Conservation (phyloP, 2,113 vertebrate species). For the Ochotona curzoniae region DNA sequence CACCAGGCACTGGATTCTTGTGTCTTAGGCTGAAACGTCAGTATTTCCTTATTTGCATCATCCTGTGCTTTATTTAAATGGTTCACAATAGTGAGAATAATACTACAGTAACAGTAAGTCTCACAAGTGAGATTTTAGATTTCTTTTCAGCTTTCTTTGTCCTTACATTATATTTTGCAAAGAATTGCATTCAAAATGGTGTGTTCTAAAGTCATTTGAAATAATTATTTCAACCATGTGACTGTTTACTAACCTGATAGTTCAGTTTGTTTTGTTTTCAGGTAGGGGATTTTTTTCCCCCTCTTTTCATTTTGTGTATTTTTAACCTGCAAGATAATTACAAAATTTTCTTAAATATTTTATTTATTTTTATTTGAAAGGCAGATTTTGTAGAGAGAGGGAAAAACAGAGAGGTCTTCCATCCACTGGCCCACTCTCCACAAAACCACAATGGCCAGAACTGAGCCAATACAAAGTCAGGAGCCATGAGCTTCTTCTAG, state of each 20-base stretch:
- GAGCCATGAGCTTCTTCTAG: too few species aligned
- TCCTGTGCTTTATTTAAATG: neutral
- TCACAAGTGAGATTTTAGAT: neutral
- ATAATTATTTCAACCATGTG: neutral
- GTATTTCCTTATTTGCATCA: slow-evolving; percentile 5
- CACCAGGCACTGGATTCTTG: neutral
- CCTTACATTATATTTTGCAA: neutral
- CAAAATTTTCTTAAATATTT: neutral
- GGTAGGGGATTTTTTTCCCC: neutral
- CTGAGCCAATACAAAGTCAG: too few species aligned
- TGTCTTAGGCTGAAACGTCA: neutral
- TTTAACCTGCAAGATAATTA: slow-evolving; percentile 18
- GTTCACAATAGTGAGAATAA: slow-evolving; percentile 17
- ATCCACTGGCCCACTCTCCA: too few species aligned
- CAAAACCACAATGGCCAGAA: too few species aligned
- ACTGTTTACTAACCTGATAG: neutral
- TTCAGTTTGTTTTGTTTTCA: neutral
- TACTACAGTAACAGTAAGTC: neutral
- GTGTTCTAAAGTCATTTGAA: slow-evolving; percentile 11
- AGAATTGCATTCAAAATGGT: neutral
- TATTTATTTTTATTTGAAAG: too few species aligned
- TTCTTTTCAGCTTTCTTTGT: neutral
- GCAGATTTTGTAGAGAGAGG: too few species aligned
- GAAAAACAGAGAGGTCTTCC: too few species aligned
- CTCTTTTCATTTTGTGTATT: neutral